Base-by-base conservation (phyloP, 2,888 invertebrate genomes). In the Chaetogeoica ovagalla region DNA sequence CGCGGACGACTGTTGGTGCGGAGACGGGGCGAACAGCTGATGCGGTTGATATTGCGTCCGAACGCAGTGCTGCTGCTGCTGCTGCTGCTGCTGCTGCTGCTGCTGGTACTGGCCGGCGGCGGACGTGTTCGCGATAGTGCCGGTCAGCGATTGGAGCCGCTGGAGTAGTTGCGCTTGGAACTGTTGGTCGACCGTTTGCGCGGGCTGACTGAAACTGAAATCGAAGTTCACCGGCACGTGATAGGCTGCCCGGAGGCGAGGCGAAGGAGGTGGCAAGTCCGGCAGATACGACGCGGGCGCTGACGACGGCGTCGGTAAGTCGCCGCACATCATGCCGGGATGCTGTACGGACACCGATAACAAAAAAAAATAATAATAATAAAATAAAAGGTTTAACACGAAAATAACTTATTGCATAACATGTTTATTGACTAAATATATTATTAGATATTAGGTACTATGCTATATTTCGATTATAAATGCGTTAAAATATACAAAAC, bases 1-100 rank as follows among this genome's bases (percentile, higher is more conserved):
- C 30, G 30, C 84, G 82, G 83, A 79, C 75, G 76, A 81, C 73
- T 79, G 77, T 23, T 66, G 82, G 63, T 84, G 83, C 19, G 82
- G 75, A 30, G 83, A 70, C 39, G 83, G 70, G 65, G 82, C 63
- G 71, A 76, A 85, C 57, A 82, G 30, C 30, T 30, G 82, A n/a
- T 83, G 81, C 48, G 82, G 70, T 7, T 81, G 82, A 23, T 76
- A 68, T 48, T 39, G 82, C 43, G 48, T 9, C 37, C 23, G 52
- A 30, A 6, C 19, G 30, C 30, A 30, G 30, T 30, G 30, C 55
- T 52, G 68, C 60, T 69, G 62, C 37, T 55, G 55, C 11, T 30
- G 30, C 55, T 52, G 68, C 60, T 69, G 62, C 37, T 55, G 55
- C 37, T 55, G 55, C 11, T 30, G 30, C 55, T 52, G 68, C 60